These are phyloP conservation scores for Yponomeuta malinellus DNA, from an alignment of 2,888 invertebrate species.

Conservation along the genomic window DNA sequence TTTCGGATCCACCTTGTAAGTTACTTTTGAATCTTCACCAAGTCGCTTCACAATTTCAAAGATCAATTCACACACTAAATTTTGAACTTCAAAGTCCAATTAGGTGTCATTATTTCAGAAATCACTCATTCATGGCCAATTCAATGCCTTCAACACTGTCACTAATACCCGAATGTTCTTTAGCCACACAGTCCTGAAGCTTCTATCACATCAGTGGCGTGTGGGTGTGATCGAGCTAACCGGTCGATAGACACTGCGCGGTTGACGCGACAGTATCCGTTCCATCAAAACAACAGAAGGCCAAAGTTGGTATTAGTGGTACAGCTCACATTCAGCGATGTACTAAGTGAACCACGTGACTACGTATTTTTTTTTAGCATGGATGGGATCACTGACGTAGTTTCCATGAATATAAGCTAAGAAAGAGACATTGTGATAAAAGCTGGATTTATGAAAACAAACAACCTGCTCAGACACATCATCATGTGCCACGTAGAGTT, in stretches of 20 bases:
- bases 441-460: too few relatives aligned
- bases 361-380: too few relatives aligned
- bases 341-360: too few relatives aligned
- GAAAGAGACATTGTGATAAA: too few relatives aligned
- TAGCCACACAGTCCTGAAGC: not conserved
- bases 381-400: too few relatives aligned
- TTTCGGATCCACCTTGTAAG: not conserved
- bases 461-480: too few relatives aligned
- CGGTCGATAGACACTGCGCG: constrained; percentile 33
- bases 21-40: not conserved
- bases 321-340: not conserved
- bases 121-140: not conserved
- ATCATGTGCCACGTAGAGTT: too few relatives aligned
- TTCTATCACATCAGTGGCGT: not conserved
- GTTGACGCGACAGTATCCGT: not conserved
- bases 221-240: constrained; percentile 28
- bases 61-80: not conserved
- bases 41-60: not conserved
- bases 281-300: not conserved
- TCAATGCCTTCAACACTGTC: not conserved
- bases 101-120: not conserved
- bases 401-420: too few relatives aligned
- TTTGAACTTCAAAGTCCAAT: not conserved
- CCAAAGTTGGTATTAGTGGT: not conserved
- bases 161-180: not conserved